Base-by-base conservation (phyloP, 2,797 vertebrate genomes). In the Ataeniobius toweri region DNA sequence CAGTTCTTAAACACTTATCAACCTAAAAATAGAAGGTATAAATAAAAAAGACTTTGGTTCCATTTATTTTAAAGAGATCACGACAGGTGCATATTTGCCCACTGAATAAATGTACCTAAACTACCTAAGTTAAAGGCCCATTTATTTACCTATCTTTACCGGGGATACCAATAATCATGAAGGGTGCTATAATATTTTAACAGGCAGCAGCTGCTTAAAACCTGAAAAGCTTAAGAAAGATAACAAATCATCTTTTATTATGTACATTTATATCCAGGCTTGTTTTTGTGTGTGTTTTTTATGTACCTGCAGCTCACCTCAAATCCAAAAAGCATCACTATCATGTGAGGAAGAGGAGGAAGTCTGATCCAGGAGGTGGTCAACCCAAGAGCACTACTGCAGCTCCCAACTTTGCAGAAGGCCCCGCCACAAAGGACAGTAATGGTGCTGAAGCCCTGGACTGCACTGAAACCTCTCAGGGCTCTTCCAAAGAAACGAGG, bases 321-420 rank as follows among this genome's bases (percentile, higher is more conserved):
- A 96, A 96, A 56, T 99, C 98, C 83, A 99, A 97, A 89, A 96
- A 96, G 82, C 98, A 99, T 90, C 93, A 94, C 89, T 87, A 95
- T 88, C 96, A 96, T 4, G 83, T 96, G 84, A 97, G 92, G 95
- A 98, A 97, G 90, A 97, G 90, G 84, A 96, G 90, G 88, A 97
- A 91, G 90, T 80, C 82, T 6, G 94, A 96, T 24, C 79, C 56
- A 6, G 31, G 36, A 44, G 14, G 79, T 2, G 79, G 80, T 41
- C 85, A 41, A n/a, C 48, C 76, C 6, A 86, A 74, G 75, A 65
- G 28, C 0, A 1, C 55, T 5, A 0, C 50, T 5, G 44, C 73
- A 55, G 65, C 85, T 61, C 26, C 53, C 5, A 6, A 36, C 36
- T 56, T 77, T 63, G 74, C 75, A 51, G 78, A 65, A 80, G 87